Base-by-base conservation (phyloP, 2,797 vertebrate genomes). In the Alosa sapidissima region DNA sequence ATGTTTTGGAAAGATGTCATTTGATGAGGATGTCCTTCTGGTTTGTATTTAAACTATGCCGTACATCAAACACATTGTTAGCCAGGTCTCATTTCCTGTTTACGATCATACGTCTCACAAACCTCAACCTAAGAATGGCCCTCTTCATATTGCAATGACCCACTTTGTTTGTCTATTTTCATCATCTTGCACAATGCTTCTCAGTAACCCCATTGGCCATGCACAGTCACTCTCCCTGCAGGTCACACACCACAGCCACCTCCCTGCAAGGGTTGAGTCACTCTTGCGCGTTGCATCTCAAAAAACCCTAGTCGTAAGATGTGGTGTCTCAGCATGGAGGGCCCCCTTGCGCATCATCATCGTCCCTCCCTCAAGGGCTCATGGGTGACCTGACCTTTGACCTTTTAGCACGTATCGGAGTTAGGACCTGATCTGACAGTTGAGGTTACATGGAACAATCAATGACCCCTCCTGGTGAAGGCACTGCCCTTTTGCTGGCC, bases 141-240 rank as follows among this genome's bases (percentile, higher is more conserved):
- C 41, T 33, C 68, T 72, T 72, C 68, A 72, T 72, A 36, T 72
- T 72, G 33, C 68, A 14, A 14, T 41, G 68, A 36, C 68, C 68
- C 68, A 72, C 33, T 72, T 72, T 41, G 68, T 11, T 6, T 1
- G 14, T 41, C 33, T 75, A 75, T 75, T 75, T 75, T 41, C 1
- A 33, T 13, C 68, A 5, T 14, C 13, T 14, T 75, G 68, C 33
- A 75, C 68, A 75, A 16, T 75, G 33, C 36, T 75, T 16, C 14
- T 75, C 68, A 19, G 68, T 75, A 75, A 75, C 68, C 68, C 68
- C 33, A 75, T 33, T 75, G 68, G 33, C 68, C 68, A 19, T 41
- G 33, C 68, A 5, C 16, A 75, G 68, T 75, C 68, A 75, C 36
- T 16, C 33, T 75, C 13, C 33, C 36, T 75, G 33, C 68, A 75